Evolutionary conservation across 2,113 vertebrate genomes (phyloP).

Genomic region (Rutilus rutilus): DNA sequence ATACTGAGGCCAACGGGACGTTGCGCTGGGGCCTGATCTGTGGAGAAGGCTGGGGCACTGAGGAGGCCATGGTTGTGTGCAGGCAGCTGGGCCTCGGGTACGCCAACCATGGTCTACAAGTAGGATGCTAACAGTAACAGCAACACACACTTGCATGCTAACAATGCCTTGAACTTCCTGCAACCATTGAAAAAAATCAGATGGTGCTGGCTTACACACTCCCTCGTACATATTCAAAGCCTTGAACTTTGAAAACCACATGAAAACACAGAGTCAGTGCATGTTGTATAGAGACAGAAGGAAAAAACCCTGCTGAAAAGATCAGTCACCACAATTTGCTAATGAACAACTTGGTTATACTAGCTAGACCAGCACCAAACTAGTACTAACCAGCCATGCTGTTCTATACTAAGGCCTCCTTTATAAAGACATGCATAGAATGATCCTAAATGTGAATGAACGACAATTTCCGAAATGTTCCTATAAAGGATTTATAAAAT

Average conservation of each 20-base stretch:
- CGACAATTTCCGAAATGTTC: too few relatives aligned
- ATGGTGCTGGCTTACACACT: slow-evolving; percentile 18
- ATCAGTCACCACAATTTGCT: neutral
- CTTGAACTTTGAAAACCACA: neutral
- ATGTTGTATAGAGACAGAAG: slow-evolving; percentile 5
- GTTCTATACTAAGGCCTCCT: neutral
- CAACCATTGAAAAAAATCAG: neutral
- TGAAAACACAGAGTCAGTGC: neutral
- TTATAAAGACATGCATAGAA: neutral
- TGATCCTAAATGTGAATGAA: neutral
- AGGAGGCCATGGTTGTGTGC: slow-evolving; percentile 90
- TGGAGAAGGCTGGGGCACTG: slow-evolving; percentile 89
- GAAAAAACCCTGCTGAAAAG: slow-evolving; percentile 23
- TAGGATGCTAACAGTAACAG: slow-evolving; percentile 75
- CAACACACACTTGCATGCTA: slow-evolving; percentile 28
- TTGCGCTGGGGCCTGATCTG: slow-evolving; percentile 91
- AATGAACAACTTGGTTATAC: neutral
- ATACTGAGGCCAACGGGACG: slow-evolving; percentile 71
- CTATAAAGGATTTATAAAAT: too few relatives aligned
- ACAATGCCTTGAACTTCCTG: neutral
- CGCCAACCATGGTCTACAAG: slow-evolving; percentile 90
- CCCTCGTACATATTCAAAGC: slow-evolving; percentile 1
- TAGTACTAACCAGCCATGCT: neutral
- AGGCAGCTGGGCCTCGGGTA: slow-evolving; percentile 94
- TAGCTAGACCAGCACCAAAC: neutral